Conservation (phyloP, 2,113 vertebrate species). For the Hippolais icterina region DNA sequence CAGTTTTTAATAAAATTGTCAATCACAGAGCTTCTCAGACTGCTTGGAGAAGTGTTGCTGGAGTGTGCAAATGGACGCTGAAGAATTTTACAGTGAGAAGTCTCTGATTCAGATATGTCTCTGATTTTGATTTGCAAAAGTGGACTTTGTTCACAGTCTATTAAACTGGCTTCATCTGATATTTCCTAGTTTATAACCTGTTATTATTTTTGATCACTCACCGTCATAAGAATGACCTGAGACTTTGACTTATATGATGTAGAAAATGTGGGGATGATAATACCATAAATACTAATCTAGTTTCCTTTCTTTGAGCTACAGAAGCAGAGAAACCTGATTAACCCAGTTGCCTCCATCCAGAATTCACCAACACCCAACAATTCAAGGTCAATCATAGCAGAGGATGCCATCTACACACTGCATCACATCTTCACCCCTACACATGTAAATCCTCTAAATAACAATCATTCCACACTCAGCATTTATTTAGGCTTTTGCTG, state of each 20-base stretch:
- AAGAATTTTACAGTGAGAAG: not conserved
- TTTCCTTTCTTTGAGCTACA: not conserved
- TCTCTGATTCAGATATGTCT: not conserved
- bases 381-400: not conserved
- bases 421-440: not conserved
- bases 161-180: not conserved
- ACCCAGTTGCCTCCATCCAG: not conserved
- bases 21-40: not conserved
- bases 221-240: not conserved
- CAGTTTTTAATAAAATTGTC: not conserved
- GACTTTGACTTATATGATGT: not conserved
- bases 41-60: not conserved
- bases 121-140: not conserved
- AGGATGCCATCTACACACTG: not conserved
- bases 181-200: conserved; percentile 4
- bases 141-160: not conserved
- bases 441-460: not conserved
- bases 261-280: not conserved
- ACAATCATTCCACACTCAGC: not conserved
- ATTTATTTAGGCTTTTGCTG: not conserved
- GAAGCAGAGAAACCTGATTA: not conserved
- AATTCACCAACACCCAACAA: not conserved
- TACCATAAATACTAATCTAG: not conserved
- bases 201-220: conserved; percentile 9
- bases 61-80: not conserved